phyloP scores from a whole-genome alignment of 1,140 invertebrate species.

The Drosophila elegans region DNA sequence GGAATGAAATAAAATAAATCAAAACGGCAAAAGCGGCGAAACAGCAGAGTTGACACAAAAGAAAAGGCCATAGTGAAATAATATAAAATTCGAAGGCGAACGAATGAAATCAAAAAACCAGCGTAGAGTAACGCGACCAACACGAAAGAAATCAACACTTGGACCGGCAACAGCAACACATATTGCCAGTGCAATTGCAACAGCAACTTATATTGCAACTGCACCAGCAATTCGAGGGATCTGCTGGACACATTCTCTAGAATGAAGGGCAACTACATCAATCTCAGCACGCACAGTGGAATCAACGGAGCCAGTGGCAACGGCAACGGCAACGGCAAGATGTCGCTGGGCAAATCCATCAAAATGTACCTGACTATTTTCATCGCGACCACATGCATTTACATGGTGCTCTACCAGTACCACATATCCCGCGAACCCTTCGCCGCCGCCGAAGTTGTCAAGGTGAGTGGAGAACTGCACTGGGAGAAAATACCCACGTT shows the following conservation, averaged over 20 bases:
- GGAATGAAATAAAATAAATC: constrained; percentile 25
- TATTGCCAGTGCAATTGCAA: constrained; percentile 7
- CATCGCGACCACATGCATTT: constrained; percentile 82
- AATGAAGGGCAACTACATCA: constrained; percentile 43
- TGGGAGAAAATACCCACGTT: neutral
- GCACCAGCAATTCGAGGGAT: neutral
- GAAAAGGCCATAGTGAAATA: constrained; percentile 25
- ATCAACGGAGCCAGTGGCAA: constrained; percentile 6
- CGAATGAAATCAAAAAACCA: constrained; percentile 74
- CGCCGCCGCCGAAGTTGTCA: constrained; percentile 64
- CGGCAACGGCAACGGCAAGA: constrained; percentile 52
- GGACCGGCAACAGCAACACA: constrained; percentile 3
- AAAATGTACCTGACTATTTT: constrained; percentile 85
- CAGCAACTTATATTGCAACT: constrained; percentile 12
- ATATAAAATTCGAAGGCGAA: constrained; percentile 43
- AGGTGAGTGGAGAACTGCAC: constrained; percentile 58
- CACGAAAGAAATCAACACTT: constrained; percentile 55
- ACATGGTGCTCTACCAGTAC: constrained; percentile 84
- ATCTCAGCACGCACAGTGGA: constrained; percentile 22
- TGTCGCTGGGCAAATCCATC: constrained; percentile 81
- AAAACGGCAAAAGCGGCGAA: constrained; percentile 36
- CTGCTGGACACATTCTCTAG: neutral
- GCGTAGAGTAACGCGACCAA: constrained; percentile 51
- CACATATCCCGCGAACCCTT: constrained; percentile 76
- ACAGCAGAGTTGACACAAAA: constrained; percentile 14